phyloP scores from a whole-genome alignment of 2,113 vertebrate genomes.

The Ginglymostoma cirratum region DNA sequence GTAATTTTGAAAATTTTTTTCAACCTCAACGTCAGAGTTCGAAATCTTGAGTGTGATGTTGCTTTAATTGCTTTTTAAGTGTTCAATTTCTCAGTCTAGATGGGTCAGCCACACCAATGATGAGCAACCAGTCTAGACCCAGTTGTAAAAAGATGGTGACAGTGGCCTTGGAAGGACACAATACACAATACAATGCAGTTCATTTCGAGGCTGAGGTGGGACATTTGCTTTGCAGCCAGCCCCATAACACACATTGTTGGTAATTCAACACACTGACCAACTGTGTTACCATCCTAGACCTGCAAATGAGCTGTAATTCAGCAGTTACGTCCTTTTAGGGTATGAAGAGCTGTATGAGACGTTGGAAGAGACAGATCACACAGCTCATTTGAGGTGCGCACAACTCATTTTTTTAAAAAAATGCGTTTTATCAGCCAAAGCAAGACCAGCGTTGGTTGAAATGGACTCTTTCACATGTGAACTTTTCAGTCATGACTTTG shows the following conservation, averaged over 20 bases:
- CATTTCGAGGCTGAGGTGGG: not conserved
- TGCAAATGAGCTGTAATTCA: not conserved
- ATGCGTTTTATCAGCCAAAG: not conserved
- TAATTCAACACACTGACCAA: not conserved
- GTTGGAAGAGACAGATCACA: not conserved
- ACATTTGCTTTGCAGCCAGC: not conserved
- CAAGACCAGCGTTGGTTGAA: not conserved
- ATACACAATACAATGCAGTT: too few species aligned
- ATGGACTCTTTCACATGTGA: not conserved
- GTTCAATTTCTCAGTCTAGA: not conserved
- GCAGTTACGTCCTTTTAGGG: not conserved
- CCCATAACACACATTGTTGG: not conserved
- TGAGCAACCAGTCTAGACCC: not conserved
- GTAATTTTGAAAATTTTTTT: not conserved
- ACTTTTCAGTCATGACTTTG: not conserved
- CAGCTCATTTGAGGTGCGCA: not conserved
- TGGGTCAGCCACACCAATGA: not conserved
- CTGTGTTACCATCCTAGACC: not conserved
- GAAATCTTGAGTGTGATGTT: not conserved
- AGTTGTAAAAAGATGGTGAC: not conserved
- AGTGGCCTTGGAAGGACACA: not conserved
- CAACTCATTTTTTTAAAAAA: not conserved
- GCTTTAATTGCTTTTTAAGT: not conserved
- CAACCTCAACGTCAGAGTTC: not conserved
- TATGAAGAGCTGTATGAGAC: not conserved